Conservation (phyloP, 2,113 vertebrate species). For the Rutilus rutilus region DNA sequence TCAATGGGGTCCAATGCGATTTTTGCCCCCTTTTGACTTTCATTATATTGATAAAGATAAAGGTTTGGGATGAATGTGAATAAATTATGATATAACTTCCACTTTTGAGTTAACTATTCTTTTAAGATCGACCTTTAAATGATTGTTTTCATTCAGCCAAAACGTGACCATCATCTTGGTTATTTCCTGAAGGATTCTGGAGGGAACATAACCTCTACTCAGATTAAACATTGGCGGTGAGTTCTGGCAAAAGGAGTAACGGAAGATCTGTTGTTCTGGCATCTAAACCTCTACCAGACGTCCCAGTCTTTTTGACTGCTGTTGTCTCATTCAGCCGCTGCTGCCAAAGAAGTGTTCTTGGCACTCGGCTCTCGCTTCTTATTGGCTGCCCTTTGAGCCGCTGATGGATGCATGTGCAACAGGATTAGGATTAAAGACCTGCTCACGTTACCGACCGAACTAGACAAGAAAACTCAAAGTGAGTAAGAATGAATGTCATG, state of each 20-base stretch:
- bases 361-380: background rate
- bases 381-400: conserved; percentile 56
- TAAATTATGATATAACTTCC: background rate
- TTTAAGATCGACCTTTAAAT: background rate
- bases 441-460: conserved; percentile 58
- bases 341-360: conserved; percentile 36
- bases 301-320: conserved; percentile 13
- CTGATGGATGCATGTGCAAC: conserved; percentile 62
- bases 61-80: background rate
- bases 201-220: conserved; percentile 57
- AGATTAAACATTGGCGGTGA: conserved; percentile 6
- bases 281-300: conserved; percentile 14
- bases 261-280: conserved; percentile 23
- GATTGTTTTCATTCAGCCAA: conserved; percentile 18
- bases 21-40: background rate
- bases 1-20: background rate
- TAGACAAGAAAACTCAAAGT: conserved; percentile 30
- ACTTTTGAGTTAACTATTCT: background rate
- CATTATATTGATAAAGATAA: too few relatives aligned
- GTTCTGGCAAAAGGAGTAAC: conserved; percentile 8
- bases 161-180: conserved; percentile 18
- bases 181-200: conserved; percentile 41
- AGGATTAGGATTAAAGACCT: conserved; percentile 69
- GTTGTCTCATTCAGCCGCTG: background rate
- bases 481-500: background rate